Conservation (phyloP, 2,888 invertebrate species). For the Sphinx pinastri region DNA sequence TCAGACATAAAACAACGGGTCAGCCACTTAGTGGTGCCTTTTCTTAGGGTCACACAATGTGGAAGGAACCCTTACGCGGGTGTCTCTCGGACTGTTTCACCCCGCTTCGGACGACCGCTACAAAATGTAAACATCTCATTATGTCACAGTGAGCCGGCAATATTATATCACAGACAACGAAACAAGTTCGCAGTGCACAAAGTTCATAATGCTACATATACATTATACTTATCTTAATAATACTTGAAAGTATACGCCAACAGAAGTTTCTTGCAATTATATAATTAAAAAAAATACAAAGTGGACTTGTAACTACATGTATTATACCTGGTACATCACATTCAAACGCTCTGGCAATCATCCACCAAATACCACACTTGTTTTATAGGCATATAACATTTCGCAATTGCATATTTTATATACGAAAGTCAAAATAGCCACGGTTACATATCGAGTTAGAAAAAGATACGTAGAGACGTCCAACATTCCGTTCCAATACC, state of each 20-base stretch:
- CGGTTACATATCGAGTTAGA: no score
- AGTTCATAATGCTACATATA: constrained; percentile 47
- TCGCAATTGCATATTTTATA: constrained; percentile 2
- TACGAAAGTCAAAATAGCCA: not conserved
- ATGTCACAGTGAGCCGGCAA: constrained; percentile 63
- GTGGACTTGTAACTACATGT: constrained; percentile 73
- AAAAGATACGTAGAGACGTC: no score
- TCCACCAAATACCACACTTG: not conserved
- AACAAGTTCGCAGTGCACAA: constrained; percentile 62
- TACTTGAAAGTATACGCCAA: constrained; percentile 40
- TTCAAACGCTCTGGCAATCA: constrained; percentile 32
- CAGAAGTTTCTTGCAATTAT: constrained; percentile 39
- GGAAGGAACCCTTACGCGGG: constrained; percentile 51
- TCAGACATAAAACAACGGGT: constrained; percentile 52
- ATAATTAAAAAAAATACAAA: constrained; percentile 29
- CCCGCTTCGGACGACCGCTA: constrained; percentile 75
- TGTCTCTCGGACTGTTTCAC: constrained; percentile 56
- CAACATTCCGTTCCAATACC: no score
- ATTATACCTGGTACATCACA: constrained; percentile 34
- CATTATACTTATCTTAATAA: constrained; percentile 70
- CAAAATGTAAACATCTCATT: constrained; percentile 75
- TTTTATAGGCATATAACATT: not conserved
- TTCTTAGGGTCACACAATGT: constrained; percentile 47
- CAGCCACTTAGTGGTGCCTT: constrained; percentile 50
- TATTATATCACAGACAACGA: constrained; percentile 30